These are phyloP conservation scores for Actenoides hombroni DNA, from an alignment of 2,113 vertebrate species.

Conservation along the genomic window DNA sequence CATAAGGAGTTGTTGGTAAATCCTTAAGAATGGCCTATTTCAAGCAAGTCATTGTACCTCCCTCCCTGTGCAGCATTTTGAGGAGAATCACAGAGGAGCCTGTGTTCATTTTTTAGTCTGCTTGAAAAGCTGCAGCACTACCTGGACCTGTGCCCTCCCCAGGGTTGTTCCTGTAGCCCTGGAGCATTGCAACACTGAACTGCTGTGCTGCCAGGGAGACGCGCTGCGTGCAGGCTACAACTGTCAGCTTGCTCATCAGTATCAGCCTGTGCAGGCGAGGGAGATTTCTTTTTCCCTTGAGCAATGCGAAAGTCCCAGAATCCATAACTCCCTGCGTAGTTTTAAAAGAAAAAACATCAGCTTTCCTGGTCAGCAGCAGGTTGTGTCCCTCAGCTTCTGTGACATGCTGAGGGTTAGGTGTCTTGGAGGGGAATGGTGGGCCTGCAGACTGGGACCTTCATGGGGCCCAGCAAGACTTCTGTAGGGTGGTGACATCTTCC, in stretches of 20 bases:
- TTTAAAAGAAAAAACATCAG: not conserved
- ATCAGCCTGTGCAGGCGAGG: rapidly evolving
- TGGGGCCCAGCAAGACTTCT: not conserved
- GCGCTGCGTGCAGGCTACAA: rapidly evolving
- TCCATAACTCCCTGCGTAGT: not conserved
- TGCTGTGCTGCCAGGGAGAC: rapidly evolving
- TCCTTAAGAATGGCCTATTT: not conserved
- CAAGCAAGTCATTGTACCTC: not conserved
- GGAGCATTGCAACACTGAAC: not conserved
- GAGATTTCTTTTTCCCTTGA: not conserved
- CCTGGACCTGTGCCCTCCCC: not conserved
- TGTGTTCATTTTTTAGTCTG: not conserved
- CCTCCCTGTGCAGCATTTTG: rapidly evolving
- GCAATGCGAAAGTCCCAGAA: not conserved
- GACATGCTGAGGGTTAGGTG: not conserved
- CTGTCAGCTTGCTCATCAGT: rapidly evolving
- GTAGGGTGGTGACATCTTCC: not conserved
- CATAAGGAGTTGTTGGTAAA: not conserved
- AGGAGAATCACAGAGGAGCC: not conserved
- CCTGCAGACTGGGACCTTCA: not conserved
- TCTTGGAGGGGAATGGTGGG: not conserved
- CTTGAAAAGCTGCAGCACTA: not conserved
- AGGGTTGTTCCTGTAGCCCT: not conserved
- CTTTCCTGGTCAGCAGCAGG: not conserved
- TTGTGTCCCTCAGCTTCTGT: not conserved